Evolutionary conservation across 2,888 invertebrate genomes (phyloP), one percentile per base, ranked within the genome.

Genomic region (Eupithecia exiguata): DNA sequence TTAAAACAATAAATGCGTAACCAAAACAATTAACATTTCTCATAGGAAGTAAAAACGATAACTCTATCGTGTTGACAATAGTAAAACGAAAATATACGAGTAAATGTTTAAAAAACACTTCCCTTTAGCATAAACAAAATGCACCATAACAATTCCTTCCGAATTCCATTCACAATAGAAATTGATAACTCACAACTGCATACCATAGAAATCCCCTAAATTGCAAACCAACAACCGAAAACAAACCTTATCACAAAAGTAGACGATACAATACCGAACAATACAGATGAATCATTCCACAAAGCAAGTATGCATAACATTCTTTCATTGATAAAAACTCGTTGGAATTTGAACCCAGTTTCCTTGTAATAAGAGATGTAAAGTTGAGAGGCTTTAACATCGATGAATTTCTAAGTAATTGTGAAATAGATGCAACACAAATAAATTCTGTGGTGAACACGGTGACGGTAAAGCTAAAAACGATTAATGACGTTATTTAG

Each of bases 291-390:
- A 58, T 35, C 62, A 72, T 74, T 77, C 71, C 25, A 69, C 62
- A 70, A 66, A 77, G 53, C 53, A 12, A 58, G 76, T 71, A 77
- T 72, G 72, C 71, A 58, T 66, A 83, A 81, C 84, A 83, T 85
- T 86, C 81, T 81, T 82, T 76, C 76, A 76, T 78, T 78, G 78
- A 76, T 76, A 72, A 77, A 80, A 81, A 43, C 58, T 61, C 76
- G 77, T 74, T 72, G 74, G 71, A 84, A 75, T 82, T 82, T 84
- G 72, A 78, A 83, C 84, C 81, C 76, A 84, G 77, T 65, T 16
- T n/a, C 38, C 0, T 68, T 78, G 71, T 62, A 70, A 71, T 75
- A 71, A 18, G 46, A 71, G n/a, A 67, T 58, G 61, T 70, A 68
- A 49, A 65, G 7, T 18, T 49, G 21, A 43, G 38, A 43, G 35